Evolutionary conservation across 35 echinoderm and acorn worm genomes (phyloP).

Genomic region (Acanthaster planci): DNA sequence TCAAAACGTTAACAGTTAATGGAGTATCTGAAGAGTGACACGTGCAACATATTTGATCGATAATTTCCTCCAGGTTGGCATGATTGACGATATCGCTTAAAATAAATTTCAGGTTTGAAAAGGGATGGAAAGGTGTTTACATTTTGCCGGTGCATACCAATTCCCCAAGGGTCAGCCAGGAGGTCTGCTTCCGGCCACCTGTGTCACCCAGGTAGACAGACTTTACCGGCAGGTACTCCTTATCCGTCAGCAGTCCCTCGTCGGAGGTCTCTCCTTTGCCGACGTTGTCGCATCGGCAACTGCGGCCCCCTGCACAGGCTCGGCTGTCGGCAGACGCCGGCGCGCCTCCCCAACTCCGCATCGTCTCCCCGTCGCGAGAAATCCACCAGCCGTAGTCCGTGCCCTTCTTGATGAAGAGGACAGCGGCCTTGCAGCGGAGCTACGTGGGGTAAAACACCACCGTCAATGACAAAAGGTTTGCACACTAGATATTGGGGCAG

Average conservation of each 20-base stretch:
- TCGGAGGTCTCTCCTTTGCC: conserved; percentile 6
- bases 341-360: conserved; percentile 42
- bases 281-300: conserved; percentile 61
- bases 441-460: not conserved
- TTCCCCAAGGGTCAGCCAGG: conserved; percentile 45
- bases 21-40: too few species aligned
- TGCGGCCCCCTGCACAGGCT: not conserved
- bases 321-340: conserved; percentile 20
- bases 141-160: conserved; percentile 30
- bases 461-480: too few species aligned
- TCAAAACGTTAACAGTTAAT: too few species aligned
- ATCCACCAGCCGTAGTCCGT: conserved; percentile 47
- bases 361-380: conserved; percentile 21
- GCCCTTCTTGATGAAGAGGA: conserved; percentile 41
- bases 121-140: not conserved
- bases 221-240: conserved; percentile 54
- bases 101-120: not conserved
- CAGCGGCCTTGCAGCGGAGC: conserved; percentile 34
- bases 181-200: conserved; percentile 42
- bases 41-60: too few species aligned
- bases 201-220: conserved; percentile 63
- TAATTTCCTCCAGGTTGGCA: too few species aligned
- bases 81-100: not conserved
- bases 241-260: conserved; percentile 64
- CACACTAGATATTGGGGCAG: too few species aligned